phyloP scores from a whole-genome alignment of 2,113 vertebrate species.

The Ammospiza nelsoni region DNA sequence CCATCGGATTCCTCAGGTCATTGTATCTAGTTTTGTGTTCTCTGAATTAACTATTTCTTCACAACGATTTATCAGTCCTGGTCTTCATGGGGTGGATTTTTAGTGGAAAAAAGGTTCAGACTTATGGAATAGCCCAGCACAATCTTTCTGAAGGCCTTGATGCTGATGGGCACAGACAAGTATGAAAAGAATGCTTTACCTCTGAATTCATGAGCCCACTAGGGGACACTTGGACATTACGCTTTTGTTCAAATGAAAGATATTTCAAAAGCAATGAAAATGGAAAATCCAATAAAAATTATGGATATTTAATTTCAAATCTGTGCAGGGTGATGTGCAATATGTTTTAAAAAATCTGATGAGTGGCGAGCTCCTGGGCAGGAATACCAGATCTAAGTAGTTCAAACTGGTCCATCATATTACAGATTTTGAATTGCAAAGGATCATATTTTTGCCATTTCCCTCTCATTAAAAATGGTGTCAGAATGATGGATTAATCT shows the following conservation, averaged over 20 bases:
- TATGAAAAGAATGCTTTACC: background rate
- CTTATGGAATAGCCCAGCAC: background rate
- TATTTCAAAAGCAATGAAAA: background rate
- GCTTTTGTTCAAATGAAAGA: conserved; percentile 24
- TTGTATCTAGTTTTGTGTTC: background rate
- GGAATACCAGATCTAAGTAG: background rate
- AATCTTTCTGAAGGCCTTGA: background rate
- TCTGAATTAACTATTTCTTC: background rate
- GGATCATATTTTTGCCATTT: conserved; percentile 76
- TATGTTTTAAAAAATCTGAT: background rate
- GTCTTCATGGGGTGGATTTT: background rate
- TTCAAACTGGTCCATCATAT: conserved; percentile 32
- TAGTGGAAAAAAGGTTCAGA: background rate
- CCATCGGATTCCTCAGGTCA: background rate
- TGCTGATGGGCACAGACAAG: background rate
- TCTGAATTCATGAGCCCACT: conserved; percentile 56
- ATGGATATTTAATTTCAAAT: background rate
- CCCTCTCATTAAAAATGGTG: conserved; percentile 75
- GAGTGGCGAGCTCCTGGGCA: background rate
- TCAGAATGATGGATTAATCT: conserved; percentile 81
- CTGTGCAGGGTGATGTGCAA: background rate
- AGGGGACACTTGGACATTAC: conserved; percentile 75
- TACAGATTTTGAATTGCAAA: conserved; percentile 65
- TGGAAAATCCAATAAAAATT: background rate
- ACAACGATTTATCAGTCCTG: background rate